Base-by-base conservation (phyloP, 2,113 vertebrate genomes). In the Cervus canadensis region DNA sequence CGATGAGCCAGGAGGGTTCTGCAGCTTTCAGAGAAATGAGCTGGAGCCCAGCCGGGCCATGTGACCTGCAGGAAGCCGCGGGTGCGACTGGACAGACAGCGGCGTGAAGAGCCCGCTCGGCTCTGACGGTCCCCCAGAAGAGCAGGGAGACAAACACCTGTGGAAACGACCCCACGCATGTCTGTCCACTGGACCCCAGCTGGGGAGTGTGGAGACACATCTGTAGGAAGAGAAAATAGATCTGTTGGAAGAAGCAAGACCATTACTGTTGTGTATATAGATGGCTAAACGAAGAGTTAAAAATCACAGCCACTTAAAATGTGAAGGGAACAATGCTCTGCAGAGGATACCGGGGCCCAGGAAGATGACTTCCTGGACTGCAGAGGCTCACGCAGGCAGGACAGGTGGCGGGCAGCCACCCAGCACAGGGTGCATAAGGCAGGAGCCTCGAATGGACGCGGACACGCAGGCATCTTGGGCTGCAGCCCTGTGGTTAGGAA, bases 401-500 rank as follows among this genome's bases (percentile, higher is more conserved):
- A 10, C 3, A 19, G 43, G 48, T 19, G 7, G 2, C 30, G 21
- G 33, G 19, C 13, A 1, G 40, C 26, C 14, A 0, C 9, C 2
- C 11, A 48, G 36, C 14, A 17, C 30, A 40, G 91, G 36, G 21
- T 10, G n/a, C 43, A 1, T 3, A 3, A 28, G 54, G 12, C 4
- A 7, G 19, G 28, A 17, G 4, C 48, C 48, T 67, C 1, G 1
- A 3, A 13, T 13, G 17, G 4, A 52, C 43, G 3, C 9, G 1
- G 60, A 40, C 10, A 0, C 4, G 1, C 0, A 0, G 30, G 30
- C 2, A 5, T 54, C 15, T 16, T 2, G 52, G 19, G n/a, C 57
- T 50, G 13, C 28, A 45, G 43, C 45, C 36, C 40, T 21, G 45
- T 7, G 30, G 30, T 62, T 26, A 28, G 54, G 48, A 36, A 56